phyloP scores from a whole-genome alignment of 64 coral and sea anemone species.

The Acropora yongei region DNA sequence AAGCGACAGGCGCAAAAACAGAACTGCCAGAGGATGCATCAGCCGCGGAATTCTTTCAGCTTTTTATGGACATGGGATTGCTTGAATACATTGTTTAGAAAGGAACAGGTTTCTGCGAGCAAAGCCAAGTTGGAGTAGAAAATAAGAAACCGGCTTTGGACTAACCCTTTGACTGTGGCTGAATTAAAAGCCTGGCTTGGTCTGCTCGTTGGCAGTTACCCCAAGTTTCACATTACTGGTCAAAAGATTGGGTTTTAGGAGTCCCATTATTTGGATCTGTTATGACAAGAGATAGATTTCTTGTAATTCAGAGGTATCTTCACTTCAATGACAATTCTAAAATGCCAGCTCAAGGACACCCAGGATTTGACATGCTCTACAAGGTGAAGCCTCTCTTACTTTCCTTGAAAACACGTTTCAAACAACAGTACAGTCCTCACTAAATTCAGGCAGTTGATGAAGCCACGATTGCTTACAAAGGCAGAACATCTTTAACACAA shows the following conservation, averaged over 20 bases:
- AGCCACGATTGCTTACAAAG: conserved; percentile 68
- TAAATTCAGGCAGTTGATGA: conserved; percentile 45
- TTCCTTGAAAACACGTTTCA: conserved; percentile 10
- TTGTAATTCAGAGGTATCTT: conserved; percentile 41
- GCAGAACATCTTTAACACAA: conserved; percentile 38
- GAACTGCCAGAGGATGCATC: conserved; percentile 19
- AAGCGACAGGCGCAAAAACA: background rate
- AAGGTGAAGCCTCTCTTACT: conserved; percentile 52
- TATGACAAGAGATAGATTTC: conserved; percentile 63
- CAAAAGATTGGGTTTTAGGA: conserved; percentile 40
- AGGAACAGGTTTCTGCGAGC: conserved; percentile 27
- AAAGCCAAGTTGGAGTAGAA: background rate
- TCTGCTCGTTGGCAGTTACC: conserved; percentile 15
- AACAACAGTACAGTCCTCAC: conserved; percentile 43
- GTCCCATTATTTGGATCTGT: conserved; percentile 41
- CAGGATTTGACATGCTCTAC: conserved; percentile 56
- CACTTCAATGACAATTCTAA: conserved; percentile 45
- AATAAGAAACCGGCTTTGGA: conserved; percentile 23
- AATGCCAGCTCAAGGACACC: conserved; percentile 38
- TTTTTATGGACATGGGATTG: conserved; percentile 43
- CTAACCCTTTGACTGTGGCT: background rate
- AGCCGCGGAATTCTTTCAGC: conserved; percentile 16
- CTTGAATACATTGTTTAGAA: conserved; percentile 27
- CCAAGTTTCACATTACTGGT: conserved; percentile 60
- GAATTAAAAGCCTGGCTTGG: conserved; percentile 14